Evolutionary conservation across 2,797 vertebrate genomes (phyloP), one percentile per base, ranked within the genome.

Genomic region (Apogon talboti): DNA sequence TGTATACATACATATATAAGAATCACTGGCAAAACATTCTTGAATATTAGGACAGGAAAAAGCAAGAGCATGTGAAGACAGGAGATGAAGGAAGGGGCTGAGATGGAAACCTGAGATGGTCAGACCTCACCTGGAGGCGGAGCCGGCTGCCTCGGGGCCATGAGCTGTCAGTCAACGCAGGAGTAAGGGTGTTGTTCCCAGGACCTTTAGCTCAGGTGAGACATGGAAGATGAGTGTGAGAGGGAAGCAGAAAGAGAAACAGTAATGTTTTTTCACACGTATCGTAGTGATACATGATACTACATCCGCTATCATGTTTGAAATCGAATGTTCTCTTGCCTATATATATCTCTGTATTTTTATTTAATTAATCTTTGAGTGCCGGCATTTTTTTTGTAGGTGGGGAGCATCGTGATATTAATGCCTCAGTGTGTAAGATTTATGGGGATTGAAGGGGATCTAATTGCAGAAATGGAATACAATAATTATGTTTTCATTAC

Each of bases 201-300:
- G 86, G 91, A 87, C 83, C 86, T 91, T 83, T 85, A 71, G 75
- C 82, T 87, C 82, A 91, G 85, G 81, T 89, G 81, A 90, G 84
- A 65, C 70, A 46, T 65, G 44, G 51, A 67, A 49, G 76, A 80
- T 13, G 24, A 73, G 79, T 48, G 66, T 3, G 37, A 74, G 64
- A 41, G 33, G 48, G 19, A 71, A 76, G 67, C 18, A 16, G 38
- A 8, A n/a, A 63, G 21, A 75, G 67, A 82, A 52, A 70, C 57
- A 68, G 66, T 78, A 7, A 76, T 70, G 40, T 61, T 76, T 74
- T 67, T 74, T 63, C 50, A 69, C 66, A 72, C 49, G 47, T 52
- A 57, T 33, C 18, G 6, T 1, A 16, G 21, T 54, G 82, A 79
- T 53, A 84, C 56, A 30, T 1, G 24, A 69, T 76, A 62, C 62